Percentiles rank a stretch among this genome's conserved stretches.
These are phyloP conservation scores for Drosophila glabriapex DNA, from an alignment of 2,888 invertebrate genomes.

Conservation along the genomic window DNA sequence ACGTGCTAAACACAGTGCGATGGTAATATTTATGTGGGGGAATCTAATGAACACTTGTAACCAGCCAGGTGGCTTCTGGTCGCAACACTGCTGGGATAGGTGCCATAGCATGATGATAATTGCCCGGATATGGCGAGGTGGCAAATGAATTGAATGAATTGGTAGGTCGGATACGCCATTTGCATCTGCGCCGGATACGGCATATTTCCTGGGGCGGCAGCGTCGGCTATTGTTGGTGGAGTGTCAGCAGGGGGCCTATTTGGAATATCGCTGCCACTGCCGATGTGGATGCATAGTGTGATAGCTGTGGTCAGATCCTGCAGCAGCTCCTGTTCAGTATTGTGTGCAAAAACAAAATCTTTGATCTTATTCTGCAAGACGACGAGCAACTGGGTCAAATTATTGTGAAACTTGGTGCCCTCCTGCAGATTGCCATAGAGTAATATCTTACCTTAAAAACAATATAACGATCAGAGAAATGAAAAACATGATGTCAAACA, in stretches of 20 bases:
- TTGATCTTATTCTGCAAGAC: conserved; percentile 98
- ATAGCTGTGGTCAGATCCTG: conserved; percentile 94
- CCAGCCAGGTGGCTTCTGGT: conserved; percentile 85
- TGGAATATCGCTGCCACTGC: conserved; percentile 74
- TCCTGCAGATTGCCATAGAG: conserved; percentile 96
- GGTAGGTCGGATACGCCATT: conserved; percentile 90
- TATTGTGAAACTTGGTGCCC: conserved; percentile 98
- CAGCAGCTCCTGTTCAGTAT: conserved; percentile 98
- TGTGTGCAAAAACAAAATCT: conserved; percentile 99
- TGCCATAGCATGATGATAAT: conserved; percentile 85
- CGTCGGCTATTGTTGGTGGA: conserved; percentile 75
- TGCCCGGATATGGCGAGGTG: conserved; percentile 91
- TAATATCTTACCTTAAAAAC: conserved; percentile 83
- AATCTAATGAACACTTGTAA: conserved; percentile 57
- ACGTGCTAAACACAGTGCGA: conserved; percentile 28
- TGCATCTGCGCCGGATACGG: conserved; percentile 91
- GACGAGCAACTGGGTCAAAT: conserved; percentile 95
- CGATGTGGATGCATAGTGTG: conserved; percentile 86
- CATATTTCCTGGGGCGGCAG: conserved; percentile 83
- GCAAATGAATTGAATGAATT: conserved; percentile 92
- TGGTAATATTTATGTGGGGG: not conserved
- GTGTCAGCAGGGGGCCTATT: conserved; percentile 45
- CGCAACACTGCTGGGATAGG: conserved; percentile 84
- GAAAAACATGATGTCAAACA: not conserved
- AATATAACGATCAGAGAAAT: not conserved